These are phyloP conservation scores for Brenthis hecate DNA, from an alignment of 2,888 invertebrate species.

Conservation along the genomic window DNA sequence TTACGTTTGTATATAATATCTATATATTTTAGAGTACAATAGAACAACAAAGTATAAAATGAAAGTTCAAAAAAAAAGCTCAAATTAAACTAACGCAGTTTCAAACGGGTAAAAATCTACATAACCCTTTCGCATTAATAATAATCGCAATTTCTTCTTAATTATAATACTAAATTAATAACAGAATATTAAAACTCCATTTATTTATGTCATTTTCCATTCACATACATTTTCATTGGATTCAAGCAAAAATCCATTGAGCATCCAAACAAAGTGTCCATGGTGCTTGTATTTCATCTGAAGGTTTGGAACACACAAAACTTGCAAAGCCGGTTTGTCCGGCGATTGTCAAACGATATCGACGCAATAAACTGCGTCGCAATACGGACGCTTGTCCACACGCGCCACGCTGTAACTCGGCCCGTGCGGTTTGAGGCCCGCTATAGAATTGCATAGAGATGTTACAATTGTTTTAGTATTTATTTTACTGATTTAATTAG, in stretches of 20 bases:
- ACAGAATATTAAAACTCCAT: no score
- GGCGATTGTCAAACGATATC: slow-evolving; percentile 62
- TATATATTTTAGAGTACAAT: no score
- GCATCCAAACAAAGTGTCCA: neutral
- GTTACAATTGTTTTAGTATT: slow-evolving; percentile 26
- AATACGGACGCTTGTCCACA: slow-evolving; percentile 61
- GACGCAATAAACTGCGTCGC: slow-evolving; percentile 64
- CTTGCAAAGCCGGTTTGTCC: slow-evolving; percentile 43
- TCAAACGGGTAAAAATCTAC: no score
- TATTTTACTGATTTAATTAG: neutral
- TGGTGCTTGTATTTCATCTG: slow-evolving; percentile 27
- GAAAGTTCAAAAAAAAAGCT: no score
- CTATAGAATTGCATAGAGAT: slow-evolving; percentile 43
- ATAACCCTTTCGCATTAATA: no score
- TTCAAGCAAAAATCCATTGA: neutral
- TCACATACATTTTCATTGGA: no score
- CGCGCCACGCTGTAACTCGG: slow-evolving; percentile 65
- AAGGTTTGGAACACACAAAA: slow-evolving; percentile 37
- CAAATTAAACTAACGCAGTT: no score
- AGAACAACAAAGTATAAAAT: no score
- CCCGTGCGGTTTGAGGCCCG: slow-evolving; percentile 58
- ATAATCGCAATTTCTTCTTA: no score
- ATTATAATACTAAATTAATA: no score
- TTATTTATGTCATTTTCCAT: no score
- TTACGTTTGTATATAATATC: no score